These are phyloP conservation scores for Cephus spinipes DNA, from an alignment of 2,888 invertebrate species.

Conservation along the genomic window DNA sequence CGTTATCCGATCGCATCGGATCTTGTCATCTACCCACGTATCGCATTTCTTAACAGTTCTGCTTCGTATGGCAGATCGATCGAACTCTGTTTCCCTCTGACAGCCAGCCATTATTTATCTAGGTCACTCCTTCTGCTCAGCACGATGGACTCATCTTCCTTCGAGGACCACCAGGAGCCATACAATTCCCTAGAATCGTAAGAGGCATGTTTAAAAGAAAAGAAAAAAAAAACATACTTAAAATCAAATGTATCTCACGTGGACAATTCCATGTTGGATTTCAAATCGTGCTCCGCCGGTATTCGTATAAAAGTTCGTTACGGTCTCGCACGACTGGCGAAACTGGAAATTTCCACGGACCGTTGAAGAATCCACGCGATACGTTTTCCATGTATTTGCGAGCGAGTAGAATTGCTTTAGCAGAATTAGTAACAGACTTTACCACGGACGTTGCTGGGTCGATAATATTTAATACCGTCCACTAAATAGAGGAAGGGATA, in stretches of 20 bases:
- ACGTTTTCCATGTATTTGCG: neutral
- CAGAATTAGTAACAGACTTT: neutral
- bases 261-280: neutral
- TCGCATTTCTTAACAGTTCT: neutral
- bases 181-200: neutral
- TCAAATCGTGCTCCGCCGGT: neutral
- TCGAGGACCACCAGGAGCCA: neutral
- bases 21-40: neutral
- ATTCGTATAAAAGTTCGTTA: neutral
- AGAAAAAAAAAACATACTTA: neutral
- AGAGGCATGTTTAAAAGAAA: neutral
- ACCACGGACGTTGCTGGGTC: neutral
- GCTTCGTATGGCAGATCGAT: neutral
- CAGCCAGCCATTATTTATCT: neutral
- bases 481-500: neutral
- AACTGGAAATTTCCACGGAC: constrained; percentile 46
- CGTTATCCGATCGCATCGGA: neutral
- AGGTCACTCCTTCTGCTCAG: neutral
- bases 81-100: neutral
- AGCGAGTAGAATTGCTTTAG: neutral
- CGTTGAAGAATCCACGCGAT: constrained; percentile 2
- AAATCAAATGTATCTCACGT: neutral
- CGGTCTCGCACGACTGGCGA: constrained; percentile 39
- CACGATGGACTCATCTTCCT: neutral
- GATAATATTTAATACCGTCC: neutral